Evolutionary conservation across 2,888 invertebrate genomes (phyloP), one percentile per base, ranked within the genome.

Genomic region (Tortricodes alternella): DNA sequence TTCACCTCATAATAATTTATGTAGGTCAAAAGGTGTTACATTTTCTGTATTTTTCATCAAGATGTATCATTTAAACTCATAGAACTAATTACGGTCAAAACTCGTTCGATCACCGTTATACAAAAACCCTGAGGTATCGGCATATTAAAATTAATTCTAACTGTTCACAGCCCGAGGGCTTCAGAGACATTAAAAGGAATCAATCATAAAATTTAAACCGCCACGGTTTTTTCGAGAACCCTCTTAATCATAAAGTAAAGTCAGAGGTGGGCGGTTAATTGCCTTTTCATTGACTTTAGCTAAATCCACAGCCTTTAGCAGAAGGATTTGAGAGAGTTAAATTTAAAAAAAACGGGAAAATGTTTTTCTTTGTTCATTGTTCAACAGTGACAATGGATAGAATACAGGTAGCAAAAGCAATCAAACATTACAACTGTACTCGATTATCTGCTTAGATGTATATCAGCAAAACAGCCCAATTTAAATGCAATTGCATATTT

Each of bases 61-160:
- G n/a, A n/a, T n/a, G n/a, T n/a, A n/a, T n/a, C n/a, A n/a, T n/a
- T n/a, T n/a, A n/a, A n/a, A n/a, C n/a, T n/a, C n/a, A n/a, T n/a
- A n/a, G n/a, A 13, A n/a, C 18, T n/a, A 21, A 23, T 24, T n/a
- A n/a, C n/a, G n/a, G 23, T 41, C 24, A 2, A 9, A 9, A 15
- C 23, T 16, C 8, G 15, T 41, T 39, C 8, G n/a, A 11, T 23
- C 2, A 16, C 39, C 39, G 13, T 39, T 38, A 41, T 34, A 24
- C 15, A 15, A 11, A 27, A n/a, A 15, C 8, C 19, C 8, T 5
- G 18, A 24, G 7, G 46, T 32, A 48, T 48, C 37, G 27, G 15
- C 34, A 38, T 46, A 46, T 46, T 52, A 29, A 18, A 41, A 53
- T 39, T 34, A 48, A 48, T 41, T 48, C 18, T 9, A 39, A 53